Conservation (phyloP, 2,888 invertebrate genomes). For the Teleogryllus oceanicus region DNA sequence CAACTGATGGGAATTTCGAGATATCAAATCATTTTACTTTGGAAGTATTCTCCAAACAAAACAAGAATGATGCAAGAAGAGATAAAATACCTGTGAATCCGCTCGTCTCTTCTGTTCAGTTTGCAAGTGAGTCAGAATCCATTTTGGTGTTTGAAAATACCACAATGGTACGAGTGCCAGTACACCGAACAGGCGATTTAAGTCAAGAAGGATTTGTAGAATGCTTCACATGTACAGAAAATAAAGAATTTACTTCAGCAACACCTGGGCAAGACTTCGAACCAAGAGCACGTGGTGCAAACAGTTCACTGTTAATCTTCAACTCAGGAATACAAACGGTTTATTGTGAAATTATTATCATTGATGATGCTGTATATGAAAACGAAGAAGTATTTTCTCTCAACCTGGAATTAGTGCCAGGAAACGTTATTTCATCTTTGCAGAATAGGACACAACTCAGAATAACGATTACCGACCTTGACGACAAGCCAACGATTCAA, state of each 20-base stretch:
- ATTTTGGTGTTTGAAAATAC: neutral
- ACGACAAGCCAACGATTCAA: conserved; percentile 19
- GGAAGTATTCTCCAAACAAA: neutral
- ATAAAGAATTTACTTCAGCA: neutral
- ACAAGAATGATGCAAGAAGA: neutral
- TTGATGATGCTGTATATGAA: conserved; percentile 24
- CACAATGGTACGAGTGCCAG: neutral
- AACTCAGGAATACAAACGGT: neutral
- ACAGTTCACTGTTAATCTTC: conserved; percentile 4
- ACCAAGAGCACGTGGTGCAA: neutral
- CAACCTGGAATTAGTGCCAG: neutral
- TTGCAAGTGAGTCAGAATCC: neutral
- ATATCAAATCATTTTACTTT: neutral
- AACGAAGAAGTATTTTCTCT: conserved; percentile 12
- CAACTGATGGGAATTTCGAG: conserved; percentile 25
- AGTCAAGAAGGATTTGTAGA: conserved; percentile 5
- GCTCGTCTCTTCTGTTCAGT: neutral
- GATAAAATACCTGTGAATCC: too few relatives aligned
- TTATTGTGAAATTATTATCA: conserved; percentile 20
- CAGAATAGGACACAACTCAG: neutral
- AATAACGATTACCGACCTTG: conserved; percentile 20
- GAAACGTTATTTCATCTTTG: neutral
- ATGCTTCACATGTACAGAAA: conserved; percentile 21
- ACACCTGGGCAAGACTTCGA: conserved; percentile 7
- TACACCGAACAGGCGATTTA: conserved; percentile 20